Base-by-base conservation (phyloP, 2,113 vertebrate genomes). In the Solenodon paradoxus region DNA sequence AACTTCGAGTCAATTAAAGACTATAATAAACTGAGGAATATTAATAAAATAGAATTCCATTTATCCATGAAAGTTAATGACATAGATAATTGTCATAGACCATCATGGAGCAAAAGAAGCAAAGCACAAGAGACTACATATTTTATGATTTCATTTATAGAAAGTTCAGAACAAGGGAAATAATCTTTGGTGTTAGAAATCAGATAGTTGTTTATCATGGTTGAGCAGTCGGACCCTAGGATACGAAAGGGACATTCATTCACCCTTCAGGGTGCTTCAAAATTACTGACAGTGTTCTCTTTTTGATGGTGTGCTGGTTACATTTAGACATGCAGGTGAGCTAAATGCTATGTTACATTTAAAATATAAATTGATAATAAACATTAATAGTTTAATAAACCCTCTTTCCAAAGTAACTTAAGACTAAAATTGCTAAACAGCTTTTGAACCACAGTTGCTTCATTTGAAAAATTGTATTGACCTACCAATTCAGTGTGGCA, bases 361-460 rank as follows among this genome's bases (percentile, higher is more conserved):
- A 78, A 92, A 94, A 72, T 4, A 5, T 81, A 77, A 90, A 32
- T 91, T 5, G 42, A 87, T 40, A 51, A 79, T 22, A 90, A 68
- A 91, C 92, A 61, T 35, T 28, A 49, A 78, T 61, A 35, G 4
- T 66, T 78, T 78, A 66, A 77, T n/a, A 79, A 71, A 82, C 71
- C 59, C 92, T 47, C n/a, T 32, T 74, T 64, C 35, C 7, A 74
- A 90, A 79, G 38, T 83, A 90, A n/a, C 87, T 94, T 92, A 87
- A 83, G 38, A 51, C 71, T 78, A 94, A 94, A 90, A 90, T 95
- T 90, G 74, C 69, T 83, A 55, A 97, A 78, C 26, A 87, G 35
- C 19, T n/a, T 85, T 63, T 92, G 75, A 74, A 63, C 28, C 77
- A 84, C 80, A 68, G 80, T 84, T 66, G 5, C 35, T 17, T 83